Evolutionary conservation across 2,113 vertebrate genomes (phyloP).

Genomic region (Agelaius tricolor): DNA sequence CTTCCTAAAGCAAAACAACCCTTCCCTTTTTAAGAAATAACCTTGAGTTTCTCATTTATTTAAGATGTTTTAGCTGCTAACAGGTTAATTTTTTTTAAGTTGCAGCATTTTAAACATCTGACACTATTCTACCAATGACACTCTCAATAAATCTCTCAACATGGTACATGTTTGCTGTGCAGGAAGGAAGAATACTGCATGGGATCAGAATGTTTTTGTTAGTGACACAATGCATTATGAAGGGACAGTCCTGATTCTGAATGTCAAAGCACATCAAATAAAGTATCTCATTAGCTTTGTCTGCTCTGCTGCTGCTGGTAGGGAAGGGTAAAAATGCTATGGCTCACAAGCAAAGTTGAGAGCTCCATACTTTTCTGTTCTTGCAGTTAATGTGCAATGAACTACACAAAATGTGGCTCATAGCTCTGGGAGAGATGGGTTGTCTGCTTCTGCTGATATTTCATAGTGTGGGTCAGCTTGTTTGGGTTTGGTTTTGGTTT

Average conservation of each 20-base stretch:
- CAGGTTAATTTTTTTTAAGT: neutral
- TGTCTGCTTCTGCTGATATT: neutral
- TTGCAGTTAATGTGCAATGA: neutral
- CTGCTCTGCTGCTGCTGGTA: neutral
- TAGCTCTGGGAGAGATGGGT: neutral
- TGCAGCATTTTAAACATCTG: neutral
- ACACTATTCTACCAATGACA: neutral
- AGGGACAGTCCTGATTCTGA: neutral
- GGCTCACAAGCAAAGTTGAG: neutral
- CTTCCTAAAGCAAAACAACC: slow-evolving; percentile 11
- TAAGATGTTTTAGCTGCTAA: neutral
- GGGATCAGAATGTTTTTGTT: slow-evolving; percentile 8
- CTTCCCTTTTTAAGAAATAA: neutral
- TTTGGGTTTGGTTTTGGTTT: neutral
- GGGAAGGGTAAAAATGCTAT: neutral
- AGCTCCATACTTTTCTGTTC: neutral
- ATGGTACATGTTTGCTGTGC: neutral
- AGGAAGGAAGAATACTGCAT: neutral
- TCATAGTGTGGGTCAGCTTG: neutral
- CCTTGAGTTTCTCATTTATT: neutral
- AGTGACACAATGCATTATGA: neutral
- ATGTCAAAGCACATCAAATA: neutral
- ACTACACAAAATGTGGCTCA: neutral
- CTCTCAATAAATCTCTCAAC: neutral
- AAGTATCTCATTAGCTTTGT: neutral